These are phyloP conservation scores for Oopsacas minuta DNA, from an alignment of 37 sponge, comb jelly and placozoan genomes.

Conservation along the genomic window DNA sequence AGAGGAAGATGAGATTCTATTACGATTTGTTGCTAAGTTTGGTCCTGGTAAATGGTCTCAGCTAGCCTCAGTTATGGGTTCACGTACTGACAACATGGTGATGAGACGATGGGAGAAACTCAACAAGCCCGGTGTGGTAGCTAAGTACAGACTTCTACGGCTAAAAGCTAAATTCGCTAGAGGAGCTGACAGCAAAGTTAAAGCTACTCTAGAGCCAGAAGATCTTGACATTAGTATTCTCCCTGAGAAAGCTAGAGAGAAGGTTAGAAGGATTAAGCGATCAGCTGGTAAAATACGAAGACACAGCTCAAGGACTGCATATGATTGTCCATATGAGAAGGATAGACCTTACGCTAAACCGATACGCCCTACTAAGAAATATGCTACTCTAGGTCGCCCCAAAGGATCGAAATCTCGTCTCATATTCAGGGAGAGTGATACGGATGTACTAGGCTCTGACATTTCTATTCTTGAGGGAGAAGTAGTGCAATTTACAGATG, in stretches of 20 bases:
- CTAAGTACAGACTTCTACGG: neutral
- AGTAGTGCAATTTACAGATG: slow-evolving; percentile 2
- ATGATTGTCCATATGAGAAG: slow-evolving; percentile 9
- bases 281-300: slow-evolving; percentile 11
- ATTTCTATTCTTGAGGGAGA: slow-evolving; percentile 1
- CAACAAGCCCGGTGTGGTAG: slow-evolving; percentile 9
- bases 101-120: slow-evolving; percentile 7
- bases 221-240: neutral
- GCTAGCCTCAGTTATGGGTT: slow-evolving; percentile 12
- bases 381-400: slow-evolving; percentile 4
- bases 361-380: neutral
- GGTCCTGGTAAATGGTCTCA: slow-evolving; percentile 14
- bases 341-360: neutral
- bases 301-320: neutral
- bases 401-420: neutral
- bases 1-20: slow-evolving; percentile 9
- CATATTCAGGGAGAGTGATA: neutral
- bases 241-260: slow-evolving; percentile 10
- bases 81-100: slow-evolving; percentile 11
- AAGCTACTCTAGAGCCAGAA: neutral
- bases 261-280: neutral
- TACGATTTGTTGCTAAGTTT: neutral
- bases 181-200: slow-evolving; percentile 10
- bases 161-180: slow-evolving; percentile 1
- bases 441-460: slow-evolving; percentile 5